phyloP scores from a whole-genome alignment of 2,797 vertebrate genomes.

The Brachyrhaphis roseni region DNA sequence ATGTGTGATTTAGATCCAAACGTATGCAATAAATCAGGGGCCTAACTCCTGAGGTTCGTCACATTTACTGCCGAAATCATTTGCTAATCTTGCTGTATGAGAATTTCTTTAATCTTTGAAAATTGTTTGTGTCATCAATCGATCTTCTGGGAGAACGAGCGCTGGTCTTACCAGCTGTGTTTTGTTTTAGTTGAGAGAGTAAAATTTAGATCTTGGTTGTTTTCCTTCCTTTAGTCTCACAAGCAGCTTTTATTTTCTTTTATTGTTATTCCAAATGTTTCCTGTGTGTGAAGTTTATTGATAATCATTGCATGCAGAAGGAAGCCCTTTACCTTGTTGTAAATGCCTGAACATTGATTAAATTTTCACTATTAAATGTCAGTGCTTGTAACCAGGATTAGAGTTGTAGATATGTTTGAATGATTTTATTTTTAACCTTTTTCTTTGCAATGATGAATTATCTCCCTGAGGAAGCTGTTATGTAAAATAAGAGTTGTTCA shows the following conservation, averaged over 20 bases:
- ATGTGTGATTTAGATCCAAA: too few relatives aligned
- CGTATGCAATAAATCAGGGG: too few relatives aligned
- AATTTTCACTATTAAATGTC: slow-evolving; percentile 33
- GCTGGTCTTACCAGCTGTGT: not conserved
- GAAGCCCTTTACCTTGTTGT: slow-evolving; percentile 14
- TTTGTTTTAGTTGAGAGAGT: not conserved
- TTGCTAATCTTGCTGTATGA: not conserved
- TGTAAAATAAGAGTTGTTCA: slow-evolving; percentile 14
- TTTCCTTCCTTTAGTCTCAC: not conserved
- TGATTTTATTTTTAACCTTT: slow-evolving; percentile 16
- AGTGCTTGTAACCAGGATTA: slow-evolving; percentile 27
- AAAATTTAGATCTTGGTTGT: not conserved
- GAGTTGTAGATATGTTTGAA: slow-evolving; percentile 20
- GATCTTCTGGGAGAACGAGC: not conserved
- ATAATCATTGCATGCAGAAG: not conserved
- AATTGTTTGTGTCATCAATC: not conserved
- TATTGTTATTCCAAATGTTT: slow-evolving; percentile 21
- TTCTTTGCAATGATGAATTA: slow-evolving; percentile 7
- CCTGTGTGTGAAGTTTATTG: slow-evolving; percentile 5
- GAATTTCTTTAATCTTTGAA: not conserved
- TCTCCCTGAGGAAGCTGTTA: slow-evolving; percentile 24
- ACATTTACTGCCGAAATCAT: not conserved
- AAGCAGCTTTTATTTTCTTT: slow-evolving; percentile 8
- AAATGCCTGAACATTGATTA: slow-evolving; percentile 34
- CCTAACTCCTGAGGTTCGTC: not conserved